These are phyloP conservation scores for Agrochola circellaris DNA, from an alignment of 2,888 invertebrate genomes.

Conservation along the genomic window DNA sequence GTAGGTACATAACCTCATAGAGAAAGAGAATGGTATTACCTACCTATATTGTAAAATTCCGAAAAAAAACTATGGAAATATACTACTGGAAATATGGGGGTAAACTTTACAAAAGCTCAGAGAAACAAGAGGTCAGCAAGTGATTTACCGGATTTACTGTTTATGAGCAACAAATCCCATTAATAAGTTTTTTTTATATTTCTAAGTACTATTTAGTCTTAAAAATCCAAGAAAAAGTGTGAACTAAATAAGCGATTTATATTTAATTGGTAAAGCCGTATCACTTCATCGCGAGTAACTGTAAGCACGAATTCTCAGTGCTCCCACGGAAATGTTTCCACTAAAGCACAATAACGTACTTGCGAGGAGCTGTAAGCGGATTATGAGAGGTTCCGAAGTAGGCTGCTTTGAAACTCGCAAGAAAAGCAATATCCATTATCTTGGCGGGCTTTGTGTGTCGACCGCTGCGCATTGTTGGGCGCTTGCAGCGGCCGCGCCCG, in stretches of 20 bases:
- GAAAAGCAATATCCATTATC: slow-evolving; percentile 90
- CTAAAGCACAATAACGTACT: slow-evolving; percentile 83
- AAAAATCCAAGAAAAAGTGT: not conserved
- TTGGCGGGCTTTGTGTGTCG: slow-evolving; percentile 85
- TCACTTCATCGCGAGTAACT: slow-evolving; percentile 74
- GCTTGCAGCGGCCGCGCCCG: slow-evolving; percentile 75
- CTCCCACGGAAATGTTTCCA: slow-evolving; percentile 83
- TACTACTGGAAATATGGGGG: not conserved
- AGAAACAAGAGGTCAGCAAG: not conserved
- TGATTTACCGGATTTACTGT: not conserved
- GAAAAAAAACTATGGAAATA: too few species aligned
- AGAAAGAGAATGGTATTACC: not conserved
- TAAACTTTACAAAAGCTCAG: not conserved
- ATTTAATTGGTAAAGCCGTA: slow-evolving; percentile 74
- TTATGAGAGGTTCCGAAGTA: slow-evolving; percentile 89
- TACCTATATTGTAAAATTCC: not conserved
- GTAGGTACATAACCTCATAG: not conserved
- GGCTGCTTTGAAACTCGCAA: slow-evolving; percentile 89
- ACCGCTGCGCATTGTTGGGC: slow-evolving; percentile 82
- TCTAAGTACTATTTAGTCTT: not conserved
- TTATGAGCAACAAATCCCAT: not conserved
- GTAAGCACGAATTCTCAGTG: slow-evolving; percentile 74
- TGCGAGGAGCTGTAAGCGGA: slow-evolving; percentile 87
- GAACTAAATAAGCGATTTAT: slow-evolving; percentile 12
- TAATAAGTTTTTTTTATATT: not conserved